Conservation (phyloP, 2,113 vertebrate genomes). For the Tympanuchus pallidicinctus region DNA sequence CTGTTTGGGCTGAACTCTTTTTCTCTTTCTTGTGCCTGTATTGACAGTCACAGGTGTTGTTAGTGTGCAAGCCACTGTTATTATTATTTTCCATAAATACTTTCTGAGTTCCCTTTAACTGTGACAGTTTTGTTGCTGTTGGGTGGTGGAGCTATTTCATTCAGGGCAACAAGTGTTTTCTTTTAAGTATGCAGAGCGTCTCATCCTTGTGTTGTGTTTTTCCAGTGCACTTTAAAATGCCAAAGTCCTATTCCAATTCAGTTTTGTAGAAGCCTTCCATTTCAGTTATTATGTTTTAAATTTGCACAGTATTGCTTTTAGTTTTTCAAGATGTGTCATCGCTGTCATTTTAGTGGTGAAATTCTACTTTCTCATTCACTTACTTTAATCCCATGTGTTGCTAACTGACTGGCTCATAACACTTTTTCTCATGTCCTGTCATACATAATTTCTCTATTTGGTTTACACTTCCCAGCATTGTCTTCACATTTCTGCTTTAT, state of each 20-base stretch:
- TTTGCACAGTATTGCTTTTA: background rate
- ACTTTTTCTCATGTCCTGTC: background rate
- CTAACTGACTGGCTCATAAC: background rate
- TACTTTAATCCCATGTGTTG: background rate
- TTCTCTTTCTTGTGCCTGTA: background rate
- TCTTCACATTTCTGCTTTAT: background rate
- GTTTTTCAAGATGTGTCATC: background rate
- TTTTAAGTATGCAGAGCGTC: background rate
- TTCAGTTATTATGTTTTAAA: background rate
- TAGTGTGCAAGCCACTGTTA: background rate
- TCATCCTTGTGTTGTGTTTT: constrained; percentile 5
- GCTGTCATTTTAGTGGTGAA: background rate
- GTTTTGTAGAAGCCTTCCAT: background rate
- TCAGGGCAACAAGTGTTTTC: constrained; percentile 37
- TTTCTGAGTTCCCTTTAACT: constrained; percentile 34
- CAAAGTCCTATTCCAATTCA: background rate
- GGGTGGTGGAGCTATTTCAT: constrained; percentile 21
- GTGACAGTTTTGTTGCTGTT: background rate
- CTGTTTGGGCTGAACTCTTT: background rate
- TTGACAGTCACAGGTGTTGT: background rate
- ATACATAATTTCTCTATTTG: background rate
- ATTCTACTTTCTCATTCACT: background rate
- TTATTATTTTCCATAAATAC: background rate
- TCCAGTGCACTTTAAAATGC: background rate
- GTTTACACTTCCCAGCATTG: background rate